A percentile compares a stretch with the other conserved stretches of the same genome.
Evolutionary conservation across 2,113 vertebrate species (phyloP).

Genomic region (Crotalus horridus): DNA sequence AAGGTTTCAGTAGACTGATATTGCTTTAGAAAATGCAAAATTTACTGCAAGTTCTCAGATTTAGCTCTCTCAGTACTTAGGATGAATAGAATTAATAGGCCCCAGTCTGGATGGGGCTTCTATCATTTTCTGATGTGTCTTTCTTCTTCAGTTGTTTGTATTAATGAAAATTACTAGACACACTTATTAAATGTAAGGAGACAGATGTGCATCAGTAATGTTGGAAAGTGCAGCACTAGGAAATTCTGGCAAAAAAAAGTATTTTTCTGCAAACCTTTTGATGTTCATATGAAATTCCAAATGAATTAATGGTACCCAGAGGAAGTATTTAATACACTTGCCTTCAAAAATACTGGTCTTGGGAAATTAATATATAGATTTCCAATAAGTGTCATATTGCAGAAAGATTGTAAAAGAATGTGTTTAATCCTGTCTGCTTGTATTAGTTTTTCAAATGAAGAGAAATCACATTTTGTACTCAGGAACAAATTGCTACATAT

Average conservation of each 20-base stretch:
- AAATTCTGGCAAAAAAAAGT: not conserved
- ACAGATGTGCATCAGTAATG: not conserved
- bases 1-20: not conserved
- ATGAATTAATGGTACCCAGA: not conserved
- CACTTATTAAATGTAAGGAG: not conserved
- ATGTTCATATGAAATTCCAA: not conserved
- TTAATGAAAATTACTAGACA: not conserved
- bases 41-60: not conserved
- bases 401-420: not conserved
- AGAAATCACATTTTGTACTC: not conserved
- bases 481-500: not conserved
- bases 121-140: not conserved
- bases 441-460: not conserved
- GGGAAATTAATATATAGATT: not conserved
- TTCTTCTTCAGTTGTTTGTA: not conserved
- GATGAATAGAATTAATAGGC: not conserved
- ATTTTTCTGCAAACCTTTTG: not conserved
- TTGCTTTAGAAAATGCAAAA: not conserved
- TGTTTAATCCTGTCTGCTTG: not conserved
- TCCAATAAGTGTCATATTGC: not conserved
- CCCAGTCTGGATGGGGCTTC: not conserved
- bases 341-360: not conserved
- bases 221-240: not conserved
- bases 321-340: not conserved
- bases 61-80: not conserved